phyloP scores from a whole-genome alignment of 2,797 vertebrate species.

The Clarias fuscus region DNA sequence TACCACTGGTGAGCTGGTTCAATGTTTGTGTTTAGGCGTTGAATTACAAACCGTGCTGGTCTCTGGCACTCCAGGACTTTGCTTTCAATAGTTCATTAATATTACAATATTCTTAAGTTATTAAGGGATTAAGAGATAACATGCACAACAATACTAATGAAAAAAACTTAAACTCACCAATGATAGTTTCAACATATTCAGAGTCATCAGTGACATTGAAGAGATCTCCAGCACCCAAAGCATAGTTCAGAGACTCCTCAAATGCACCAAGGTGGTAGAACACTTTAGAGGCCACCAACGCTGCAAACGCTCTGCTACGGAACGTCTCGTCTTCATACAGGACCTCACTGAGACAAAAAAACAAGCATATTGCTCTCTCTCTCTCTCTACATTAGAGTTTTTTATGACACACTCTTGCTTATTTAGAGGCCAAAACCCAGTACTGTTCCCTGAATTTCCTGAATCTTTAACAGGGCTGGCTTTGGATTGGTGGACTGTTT shows the following conservation, averaged over 20 bases:
- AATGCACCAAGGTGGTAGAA: slow-evolving; percentile 98
- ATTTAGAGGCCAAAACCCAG: not conserved
- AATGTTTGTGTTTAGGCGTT: too few relatives aligned
- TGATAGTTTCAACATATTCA: slow-evolving; percentile 98
- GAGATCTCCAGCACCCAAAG: slow-evolving; percentile 95
- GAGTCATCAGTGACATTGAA: slow-evolving; percentile 98
- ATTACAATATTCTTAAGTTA: not conserved
- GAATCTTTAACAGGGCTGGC: not conserved
- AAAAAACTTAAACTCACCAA: slow-evolving; percentile 77
- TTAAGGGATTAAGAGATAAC: not conserved
- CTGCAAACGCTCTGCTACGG: slow-evolving; percentile 92
- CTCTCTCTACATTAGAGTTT: not conserved
- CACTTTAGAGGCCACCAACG: slow-evolving; percentile 98
- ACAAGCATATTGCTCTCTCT: not conserved
- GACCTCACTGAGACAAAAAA: slow-evolving; percentile 81
- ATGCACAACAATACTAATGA: not conserved
- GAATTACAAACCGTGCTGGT: too few relatives aligned
- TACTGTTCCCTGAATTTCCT: not conserved
- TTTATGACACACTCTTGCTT: not conserved
- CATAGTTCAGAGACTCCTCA: slow-evolving; percentile 97
- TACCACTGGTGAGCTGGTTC: too few relatives aligned
- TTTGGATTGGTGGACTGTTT: not conserved
- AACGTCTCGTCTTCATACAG: slow-evolving; percentile 98
- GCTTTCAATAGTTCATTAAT: not conserved
- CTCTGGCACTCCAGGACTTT: too few relatives aligned